Base-by-base conservation (phyloP, 2,113 vertebrate genomes). In the Nesoenas mayeri region DNA sequence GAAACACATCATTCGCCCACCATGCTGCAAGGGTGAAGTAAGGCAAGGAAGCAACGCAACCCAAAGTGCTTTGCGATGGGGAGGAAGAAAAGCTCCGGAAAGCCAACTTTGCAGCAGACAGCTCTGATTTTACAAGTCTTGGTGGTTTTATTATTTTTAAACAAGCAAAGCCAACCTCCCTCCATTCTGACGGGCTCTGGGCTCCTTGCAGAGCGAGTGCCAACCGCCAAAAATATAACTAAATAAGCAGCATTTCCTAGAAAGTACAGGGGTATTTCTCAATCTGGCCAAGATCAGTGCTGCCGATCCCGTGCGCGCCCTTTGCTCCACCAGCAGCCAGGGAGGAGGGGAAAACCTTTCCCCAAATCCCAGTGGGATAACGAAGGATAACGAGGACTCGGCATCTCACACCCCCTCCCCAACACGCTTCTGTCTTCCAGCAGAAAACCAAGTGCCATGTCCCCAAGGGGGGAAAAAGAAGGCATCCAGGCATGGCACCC, bases 1-100 rank as follows among this genome's bases (percentile, higher is more conserved):
- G 25, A 54, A 62, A 73, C 0, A 0, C 2, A 4, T 3, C 1
- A 1, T 48, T 71, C 2, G 1, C 50, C 16, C 15, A 0, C 34
- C 0, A 0, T 64, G 54, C 47, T 8, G 17, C 15, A 12, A 53
- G 60, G 70, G 28, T 26, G 40, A 65, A 73, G 61, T 12, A 40
- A 54, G 47, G 57, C 44, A 34, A 58, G 42, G 31, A 44, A 79
- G 21, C 29, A 20, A 29, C 3, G 3, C 0, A 1, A 21, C 54
- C 29, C 1, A 32, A 95, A 81, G 53, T 0, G 0, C 56, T 83
- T 70, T 40, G 64, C 50, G 31, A 29, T 0, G 0, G 54, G 57
- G 22, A 92, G 12, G 48, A 44, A 44, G 22, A 56, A 75, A 58
- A 32, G 71, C 29, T 38, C 42, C 56, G 60, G 48, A 40, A 70